A percentile compares a stretch with the other conserved stretches of the same genome.
Evolutionary conservation across 1,140 invertebrate genomes (phyloP).

Genomic region (Hypothenemus hampei): DNA sequence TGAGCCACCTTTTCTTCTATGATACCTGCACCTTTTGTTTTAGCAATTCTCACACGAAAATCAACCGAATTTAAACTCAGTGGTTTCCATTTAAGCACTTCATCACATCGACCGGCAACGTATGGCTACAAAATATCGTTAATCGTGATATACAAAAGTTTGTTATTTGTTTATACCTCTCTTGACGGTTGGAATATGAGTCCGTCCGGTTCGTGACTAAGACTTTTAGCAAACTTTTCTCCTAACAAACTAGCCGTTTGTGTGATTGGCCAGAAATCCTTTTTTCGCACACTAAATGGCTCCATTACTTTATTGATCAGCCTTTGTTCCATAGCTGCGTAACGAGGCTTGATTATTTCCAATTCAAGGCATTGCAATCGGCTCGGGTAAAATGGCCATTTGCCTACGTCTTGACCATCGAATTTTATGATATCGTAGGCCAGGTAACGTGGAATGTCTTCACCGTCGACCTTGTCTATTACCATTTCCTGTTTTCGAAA

Average conservation of each 20-base stretch:
- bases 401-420: slow-evolving; percentile 73
- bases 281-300: slow-evolving; percentile 81
- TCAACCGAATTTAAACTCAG: slow-evolving; percentile 90
- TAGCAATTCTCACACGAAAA: slow-evolving; percentile 82
- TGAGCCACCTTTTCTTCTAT: slow-evolving; percentile 68
- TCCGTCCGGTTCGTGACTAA: slow-evolving; percentile 95
- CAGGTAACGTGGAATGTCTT: slow-evolving; percentile 79
- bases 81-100: slow-evolving; percentile 98
- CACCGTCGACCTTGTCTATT: slow-evolving; percentile 74
- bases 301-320: slow-evolving; percentile 70
- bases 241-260: slow-evolving; percentile 66
- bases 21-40: slow-evolving; percentile 66
- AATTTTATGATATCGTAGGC: slow-evolving; percentile 93
- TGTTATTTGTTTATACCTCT: slow-evolving; percentile 50
- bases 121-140: slow-evolving; percentile 62
- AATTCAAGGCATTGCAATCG: slow-evolving; percentile 73
- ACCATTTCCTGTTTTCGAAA: slow-evolving; percentile 96
- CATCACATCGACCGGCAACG: slow-evolving; percentile 70
- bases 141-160: background rate
- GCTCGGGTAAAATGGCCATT: slow-evolving; percentile 68
- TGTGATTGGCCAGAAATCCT: slow-evolving; percentile 84
- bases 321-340: slow-evolving; percentile 69
- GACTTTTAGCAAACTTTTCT: slow-evolving; percentile 77
- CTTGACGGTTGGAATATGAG: slow-evolving; percentile 93
- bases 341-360: slow-evolving; percentile 63